phyloP scores from a whole-genome alignment of 1,140 invertebrate genomes.

The Cydia amplana region DNA sequence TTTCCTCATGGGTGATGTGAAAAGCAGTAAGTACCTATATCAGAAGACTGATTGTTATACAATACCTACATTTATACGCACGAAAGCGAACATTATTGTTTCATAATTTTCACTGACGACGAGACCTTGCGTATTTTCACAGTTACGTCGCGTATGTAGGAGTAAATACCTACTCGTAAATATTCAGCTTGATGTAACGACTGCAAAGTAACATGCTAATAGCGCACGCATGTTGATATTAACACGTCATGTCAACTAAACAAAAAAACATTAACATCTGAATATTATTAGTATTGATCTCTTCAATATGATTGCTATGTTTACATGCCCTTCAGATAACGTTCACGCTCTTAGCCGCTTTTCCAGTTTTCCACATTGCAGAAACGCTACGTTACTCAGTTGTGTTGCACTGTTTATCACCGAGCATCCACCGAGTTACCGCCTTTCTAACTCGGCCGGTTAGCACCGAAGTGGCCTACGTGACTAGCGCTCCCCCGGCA shows the following conservation, averaged over 20 bases:
- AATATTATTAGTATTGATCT: constrained; percentile 18
- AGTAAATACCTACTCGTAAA: constrained; percentile 7
- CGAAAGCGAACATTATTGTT: neutral
- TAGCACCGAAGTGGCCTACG: constrained; percentile 71
- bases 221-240: neutral
- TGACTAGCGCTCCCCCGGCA: constrained; percentile 68
- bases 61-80: neutral
- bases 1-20: too few relatives aligned
- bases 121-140: constrained; percentile 20
- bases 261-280: constrained; percentile 3
- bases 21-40: too few relatives aligned
- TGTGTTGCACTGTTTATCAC: constrained; percentile 22
- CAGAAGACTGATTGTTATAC: neutral
- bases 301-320: neutral
- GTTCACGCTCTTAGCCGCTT: neutral
- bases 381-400: constrained; percentile 40
- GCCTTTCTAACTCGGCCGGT: constrained; percentile 50
- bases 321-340: constrained; percentile 23
- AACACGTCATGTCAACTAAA: neutral
- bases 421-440: neutral
- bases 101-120: neutral
- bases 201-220: constrained; percentile 8
- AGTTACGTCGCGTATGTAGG: constrained; percentile 10
- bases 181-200: neutral
- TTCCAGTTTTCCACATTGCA: constrained; percentile 47